These are phyloP conservation scores for Pseudochirops cupreus DNA, from an alignment of 2,797 vertebrate species.

Conservation along the genomic window DNA sequence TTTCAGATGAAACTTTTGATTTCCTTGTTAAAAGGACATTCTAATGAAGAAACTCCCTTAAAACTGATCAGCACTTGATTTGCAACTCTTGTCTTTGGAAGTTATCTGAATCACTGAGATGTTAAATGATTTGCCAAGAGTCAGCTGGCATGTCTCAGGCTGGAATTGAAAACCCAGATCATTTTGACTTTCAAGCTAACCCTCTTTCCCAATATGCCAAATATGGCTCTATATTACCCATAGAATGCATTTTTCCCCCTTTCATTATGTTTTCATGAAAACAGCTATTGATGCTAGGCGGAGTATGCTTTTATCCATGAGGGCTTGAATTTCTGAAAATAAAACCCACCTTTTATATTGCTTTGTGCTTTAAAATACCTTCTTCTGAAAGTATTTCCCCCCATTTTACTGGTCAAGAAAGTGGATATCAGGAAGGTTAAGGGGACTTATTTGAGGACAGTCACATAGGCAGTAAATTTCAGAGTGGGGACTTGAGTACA, in stretches of 20 bases:
- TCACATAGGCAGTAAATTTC: not conserved
- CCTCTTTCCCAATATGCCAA: not conserved
- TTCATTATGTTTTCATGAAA: not conserved
- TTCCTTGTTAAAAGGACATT: not conserved
- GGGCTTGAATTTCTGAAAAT: not conserved
- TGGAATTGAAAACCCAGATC: not conserved
- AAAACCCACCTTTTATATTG: not conserved
- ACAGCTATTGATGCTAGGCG: not conserved
- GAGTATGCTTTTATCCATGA: not conserved
- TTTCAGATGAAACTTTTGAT: not conserved
- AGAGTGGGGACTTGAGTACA: not conserved
- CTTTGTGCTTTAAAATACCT: not conserved
- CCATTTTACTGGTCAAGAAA: not conserved
- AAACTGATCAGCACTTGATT: not conserved
- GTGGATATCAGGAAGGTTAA: not conserved
- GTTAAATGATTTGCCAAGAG: not conserved
- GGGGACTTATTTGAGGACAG: not conserved
- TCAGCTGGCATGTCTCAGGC: not conserved
- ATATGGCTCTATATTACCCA: not conserved
- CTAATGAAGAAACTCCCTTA: not conserved
- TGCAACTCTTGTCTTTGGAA: not conserved
- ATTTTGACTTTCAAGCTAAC: not conserved
- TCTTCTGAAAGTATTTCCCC: too few species aligned
- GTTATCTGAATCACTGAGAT: not conserved
- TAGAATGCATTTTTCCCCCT: not conserved